A percentile compares a stretch with the other conserved stretches of the same genome.
phyloP scores from a whole-genome alignment of 1,140 invertebrate genomes.

The Bilobella aurantiaca region DNA sequence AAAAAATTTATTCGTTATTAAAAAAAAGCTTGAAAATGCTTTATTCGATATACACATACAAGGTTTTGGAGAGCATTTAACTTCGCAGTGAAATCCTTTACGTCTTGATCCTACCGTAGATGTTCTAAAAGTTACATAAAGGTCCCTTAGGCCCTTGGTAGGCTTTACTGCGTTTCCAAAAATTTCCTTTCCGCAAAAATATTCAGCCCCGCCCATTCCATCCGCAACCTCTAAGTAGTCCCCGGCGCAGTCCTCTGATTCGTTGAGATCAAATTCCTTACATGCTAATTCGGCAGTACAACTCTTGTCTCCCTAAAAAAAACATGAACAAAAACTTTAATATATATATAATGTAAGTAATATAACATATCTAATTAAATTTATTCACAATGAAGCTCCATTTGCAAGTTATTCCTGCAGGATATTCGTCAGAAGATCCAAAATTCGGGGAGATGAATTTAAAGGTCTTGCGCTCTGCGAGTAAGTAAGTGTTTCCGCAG shows the following conservation, averaged over 20 bases:
- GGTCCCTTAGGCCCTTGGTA: not conserved
- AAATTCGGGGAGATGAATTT: not conserved
- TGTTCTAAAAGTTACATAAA: not conserved
- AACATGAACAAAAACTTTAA: not conserved
- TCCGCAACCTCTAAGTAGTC: not conserved
- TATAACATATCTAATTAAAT: not conserved
- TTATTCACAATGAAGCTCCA: not conserved
- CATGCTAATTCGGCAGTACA: not conserved
- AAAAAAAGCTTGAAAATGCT: not conserved
- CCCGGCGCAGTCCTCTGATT: not conserved
- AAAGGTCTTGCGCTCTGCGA: not conserved
- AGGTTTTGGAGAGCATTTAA: not conserved
- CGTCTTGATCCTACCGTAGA: not conserved
- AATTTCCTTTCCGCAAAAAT: not conserved
- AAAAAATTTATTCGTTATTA: no score
- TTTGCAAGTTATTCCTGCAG: not conserved
- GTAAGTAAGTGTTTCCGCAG: not conserved
- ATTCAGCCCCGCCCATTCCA: not conserved
- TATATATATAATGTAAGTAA: not conserved
- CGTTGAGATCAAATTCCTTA: not conserved
- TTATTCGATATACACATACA: not conserved
- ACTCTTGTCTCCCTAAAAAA: constrained; percentile 1
- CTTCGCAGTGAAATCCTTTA: constrained; percentile 4
- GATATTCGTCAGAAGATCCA: not conserved
- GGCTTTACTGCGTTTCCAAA: not conserved